phyloP scores from a whole-genome alignment of 2,888 invertebrate species.

The Drosophila sordidula region DNA sequence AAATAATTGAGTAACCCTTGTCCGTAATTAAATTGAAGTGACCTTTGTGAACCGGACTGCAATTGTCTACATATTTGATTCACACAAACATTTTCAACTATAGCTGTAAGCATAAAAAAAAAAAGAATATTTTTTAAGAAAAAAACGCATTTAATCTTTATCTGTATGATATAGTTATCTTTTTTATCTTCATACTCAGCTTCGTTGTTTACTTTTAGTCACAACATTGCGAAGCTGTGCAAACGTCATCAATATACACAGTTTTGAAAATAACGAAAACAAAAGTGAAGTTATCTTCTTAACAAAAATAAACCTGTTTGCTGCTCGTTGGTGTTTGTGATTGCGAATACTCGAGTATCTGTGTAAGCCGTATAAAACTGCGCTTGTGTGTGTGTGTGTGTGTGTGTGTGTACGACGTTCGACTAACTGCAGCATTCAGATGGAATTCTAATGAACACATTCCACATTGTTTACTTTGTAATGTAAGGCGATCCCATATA shows the following conservation, averaged over 20 bases:
- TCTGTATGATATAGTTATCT: conserved; percentile 10
- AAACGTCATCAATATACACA: conserved; percentile 52
- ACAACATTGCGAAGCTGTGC: conserved; percentile 19
- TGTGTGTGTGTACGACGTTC: conserved; percentile 23
- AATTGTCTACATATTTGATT: conserved; percentile 1
- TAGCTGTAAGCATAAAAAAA: no score
- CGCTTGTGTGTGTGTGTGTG: conserved; percentile 28
- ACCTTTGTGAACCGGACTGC: conserved; percentile 35
- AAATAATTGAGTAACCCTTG: conserved; percentile 74
- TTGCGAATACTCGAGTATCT: conserved; percentile 27
- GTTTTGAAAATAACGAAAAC: not conserved
- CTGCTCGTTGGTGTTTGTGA: not conserved
- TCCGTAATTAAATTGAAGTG: conserved; percentile 68
- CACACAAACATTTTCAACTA: not conserved
- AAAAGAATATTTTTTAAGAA: no score
- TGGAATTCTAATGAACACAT: conserved; percentile 34
- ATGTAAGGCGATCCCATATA: conserved; percentile 7
- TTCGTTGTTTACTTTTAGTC: conserved; percentile 49
- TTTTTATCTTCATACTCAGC: conserved; percentile 28
- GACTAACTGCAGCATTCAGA: conserved; percentile 47
- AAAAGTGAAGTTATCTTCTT: conserved; percentile 55
- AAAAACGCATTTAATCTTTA: not conserved
- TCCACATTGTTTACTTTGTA: conserved; percentile 5
- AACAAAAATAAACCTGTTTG: conserved; percentile 55
- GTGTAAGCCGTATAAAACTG: conserved; percentile 37